A percentile compares a stretch with the other conserved stretches of the same genome.
Conservation (phyloP, 2,113 vertebrate species). For the Stigmatopora nigra region DNA sequence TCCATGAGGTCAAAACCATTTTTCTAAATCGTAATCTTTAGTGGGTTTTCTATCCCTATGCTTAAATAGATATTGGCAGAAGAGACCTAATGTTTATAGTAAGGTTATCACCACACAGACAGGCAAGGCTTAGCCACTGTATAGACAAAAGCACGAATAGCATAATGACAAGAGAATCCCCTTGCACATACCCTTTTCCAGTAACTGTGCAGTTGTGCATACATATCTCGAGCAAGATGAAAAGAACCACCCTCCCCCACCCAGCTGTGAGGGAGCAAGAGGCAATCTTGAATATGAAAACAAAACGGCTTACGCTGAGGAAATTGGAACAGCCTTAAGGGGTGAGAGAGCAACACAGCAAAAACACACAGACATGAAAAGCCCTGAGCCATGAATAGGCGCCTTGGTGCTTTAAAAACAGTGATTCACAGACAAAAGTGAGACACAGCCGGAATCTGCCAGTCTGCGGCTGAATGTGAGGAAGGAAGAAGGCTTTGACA, state of each 20-base stretch:
- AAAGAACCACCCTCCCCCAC: slow-evolving; percentile 40
- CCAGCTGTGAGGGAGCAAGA: slow-evolving; percentile 48
- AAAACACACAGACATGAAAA: slow-evolving; percentile 3
- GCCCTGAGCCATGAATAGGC: slow-evolving; percentile 42
- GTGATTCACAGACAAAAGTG: slow-evolving; percentile 36
- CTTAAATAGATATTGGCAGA: slow-evolving; percentile 36
- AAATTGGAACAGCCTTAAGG: slow-evolving; percentile 42
- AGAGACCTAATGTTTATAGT: slow-evolving; percentile 30
- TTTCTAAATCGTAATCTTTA: not conserved
- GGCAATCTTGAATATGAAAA: slow-evolving; percentile 51
- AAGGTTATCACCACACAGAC: slow-evolving; percentile 40
- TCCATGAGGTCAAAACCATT: not conserved
- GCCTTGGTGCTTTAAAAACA: slow-evolving; percentile 33
- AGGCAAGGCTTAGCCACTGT: slow-evolving; percentile 25
- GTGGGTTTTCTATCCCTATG: slow-evolving; percentile 17
- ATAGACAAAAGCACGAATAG: slow-evolving; percentile 12
- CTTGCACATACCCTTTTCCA: slow-evolving; percentile 25
- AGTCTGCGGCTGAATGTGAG: slow-evolving; percentile 18
- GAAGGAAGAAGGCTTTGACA: slow-evolving; percentile 16
- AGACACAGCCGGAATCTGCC: slow-evolving; percentile 23
- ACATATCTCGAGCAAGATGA: slow-evolving; percentile 24
- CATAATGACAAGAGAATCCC: not conserved
- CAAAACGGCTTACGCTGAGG: slow-evolving; percentile 58
- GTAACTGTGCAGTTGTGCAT: slow-evolving; percentile 24
- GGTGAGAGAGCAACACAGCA: slow-evolving; percentile 19